Percentiles rank a stretch among this genome's conserved stretches.
Evolutionary conservation across 2,888 invertebrate genomes (phyloP).

Genomic region (Eilema sororculum): DNA sequence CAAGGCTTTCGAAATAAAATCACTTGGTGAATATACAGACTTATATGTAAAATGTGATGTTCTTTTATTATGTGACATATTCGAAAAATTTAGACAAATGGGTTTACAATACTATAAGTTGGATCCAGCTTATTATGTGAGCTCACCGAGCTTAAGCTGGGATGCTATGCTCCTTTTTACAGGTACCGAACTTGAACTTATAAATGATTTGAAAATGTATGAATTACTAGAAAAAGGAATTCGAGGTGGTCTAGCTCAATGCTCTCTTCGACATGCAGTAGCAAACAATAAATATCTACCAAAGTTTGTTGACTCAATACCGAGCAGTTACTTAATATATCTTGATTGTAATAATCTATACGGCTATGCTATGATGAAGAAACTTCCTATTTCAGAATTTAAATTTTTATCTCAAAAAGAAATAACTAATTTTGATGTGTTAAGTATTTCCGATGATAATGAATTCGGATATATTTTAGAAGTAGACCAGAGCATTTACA

Average conservation of each 20-base stretch:
- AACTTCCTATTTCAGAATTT: constrained; percentile 32
- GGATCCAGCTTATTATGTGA: constrained; percentile 46
- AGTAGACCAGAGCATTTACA: constrained; percentile 41
- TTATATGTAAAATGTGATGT: constrained; percentile 31
- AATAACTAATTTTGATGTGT: constrained; percentile 24
- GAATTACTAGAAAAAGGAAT: constrained; percentile 30
- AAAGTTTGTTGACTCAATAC: constrained; percentile 34
- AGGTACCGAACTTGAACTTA: constrained; percentile 30
- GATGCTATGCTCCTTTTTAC: constrained; percentile 45
- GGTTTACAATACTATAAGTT: constrained; percentile 51
- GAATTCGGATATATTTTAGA: constrained; percentile 41
- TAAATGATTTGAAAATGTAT: constrained; percentile 42
- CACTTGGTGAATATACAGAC: constrained; percentile 44
- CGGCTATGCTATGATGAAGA: constrained; percentile 8
- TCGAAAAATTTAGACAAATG: too few species aligned
- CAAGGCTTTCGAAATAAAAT: constrained; percentile 35
- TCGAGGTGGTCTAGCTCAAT: constrained; percentile 44
- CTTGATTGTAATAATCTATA: constrained; percentile 17
- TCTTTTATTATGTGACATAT: constrained; percentile 47
- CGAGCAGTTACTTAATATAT: constrained; percentile 47
- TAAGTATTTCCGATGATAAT: constrained; percentile 28
- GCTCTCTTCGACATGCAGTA: constrained; percentile 42
- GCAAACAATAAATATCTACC: constrained; percentile 47
- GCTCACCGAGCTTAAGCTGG: constrained; percentile 41
- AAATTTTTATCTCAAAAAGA: constrained; percentile 21